Conservation (phyloP, 2,113 vertebrate genomes). For the Psittacus erithacus region DNA sequence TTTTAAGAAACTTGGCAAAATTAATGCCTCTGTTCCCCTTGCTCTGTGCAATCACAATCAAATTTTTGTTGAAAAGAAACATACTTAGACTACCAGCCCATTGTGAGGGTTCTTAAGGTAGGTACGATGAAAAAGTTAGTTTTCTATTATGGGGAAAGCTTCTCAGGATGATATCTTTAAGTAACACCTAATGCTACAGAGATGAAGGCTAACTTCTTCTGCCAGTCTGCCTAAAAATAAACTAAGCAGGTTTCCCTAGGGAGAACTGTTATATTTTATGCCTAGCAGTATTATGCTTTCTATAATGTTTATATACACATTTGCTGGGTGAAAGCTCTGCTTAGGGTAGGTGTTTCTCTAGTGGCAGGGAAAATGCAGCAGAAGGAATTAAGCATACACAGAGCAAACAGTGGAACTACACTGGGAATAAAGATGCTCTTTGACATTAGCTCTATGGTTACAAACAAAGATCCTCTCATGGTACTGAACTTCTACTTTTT, state of each 20-base stretch:
- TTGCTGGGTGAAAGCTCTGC: background rate
- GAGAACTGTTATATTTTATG: background rate
- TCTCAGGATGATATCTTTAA: background rate
- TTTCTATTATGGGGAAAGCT: background rate
- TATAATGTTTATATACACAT: background rate
- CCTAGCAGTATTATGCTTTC: background rate
- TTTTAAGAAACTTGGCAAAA: background rate
- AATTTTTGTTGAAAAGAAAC: background rate
- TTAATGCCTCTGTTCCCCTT: background rate
- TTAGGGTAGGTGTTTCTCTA: fast-evolving
- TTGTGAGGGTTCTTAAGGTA: background rate
- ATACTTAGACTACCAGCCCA: background rate
- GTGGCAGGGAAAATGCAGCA: background rate
- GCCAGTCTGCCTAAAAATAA: background rate
- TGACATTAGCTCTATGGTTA: background rate
- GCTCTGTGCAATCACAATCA: background rate
- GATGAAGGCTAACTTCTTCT: background rate
- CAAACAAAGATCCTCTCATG: background rate
- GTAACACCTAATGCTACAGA: background rate
- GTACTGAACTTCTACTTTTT: background rate
- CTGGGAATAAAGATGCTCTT: background rate
- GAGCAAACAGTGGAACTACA: background rate
- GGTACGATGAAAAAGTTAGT: background rate
- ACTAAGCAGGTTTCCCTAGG: background rate
- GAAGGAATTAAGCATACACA: background rate